Evolutionary conservation across 1,140 invertebrate genomes (phyloP), one percentile per base, ranked within the genome.

Genomic region (Aphelenchoides avenae): DNA sequence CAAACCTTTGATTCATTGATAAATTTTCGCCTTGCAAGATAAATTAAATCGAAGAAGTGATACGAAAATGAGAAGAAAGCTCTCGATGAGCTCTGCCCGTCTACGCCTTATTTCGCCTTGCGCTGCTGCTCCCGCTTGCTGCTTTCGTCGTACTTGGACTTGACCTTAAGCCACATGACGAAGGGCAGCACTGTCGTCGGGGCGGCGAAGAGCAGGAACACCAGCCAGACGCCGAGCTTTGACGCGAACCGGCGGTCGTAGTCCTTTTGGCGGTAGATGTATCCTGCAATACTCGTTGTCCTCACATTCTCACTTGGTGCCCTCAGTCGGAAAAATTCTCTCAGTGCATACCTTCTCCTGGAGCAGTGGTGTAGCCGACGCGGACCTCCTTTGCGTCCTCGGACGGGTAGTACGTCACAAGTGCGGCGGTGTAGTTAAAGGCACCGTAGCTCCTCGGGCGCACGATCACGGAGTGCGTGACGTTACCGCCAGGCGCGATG

Each of bases 161-260:
- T 41, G 11, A 46, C 26, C n/a, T 61, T 56, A 24, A 31, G 43
- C 60, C 60, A 62, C 24, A 62, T 33, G 43, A 24, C 24, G 42
- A 61, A 62, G 7, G 60, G 60, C 18, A 65, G 7, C 18, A 39
- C 41, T 5, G 55, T 61, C 11, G 26, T 46, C 20, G 57, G 40
- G 34, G 18, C 11, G 13, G 13, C 11, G 34, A 13, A 13, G 5
- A 96, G 84, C 50, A 89, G 89, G 80, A 97, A 98, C 27, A 90
- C 88, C 42, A 86, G 81, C 93, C 93, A 99, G 78, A 97, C 91
- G 87, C 87, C 73, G 91, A 86, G 81, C 95, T 93, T 30, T 91
- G 91, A 49, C 91, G 96, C 51, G 82, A 97, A 99, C 77, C 91
- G 89, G 77, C 92, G 89, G 78, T 97, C 90, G 78, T 91, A 99